Evolutionary conservation across 2,888 invertebrate species (phyloP).

Genomic region (Notodonta dromedarius): DNA sequence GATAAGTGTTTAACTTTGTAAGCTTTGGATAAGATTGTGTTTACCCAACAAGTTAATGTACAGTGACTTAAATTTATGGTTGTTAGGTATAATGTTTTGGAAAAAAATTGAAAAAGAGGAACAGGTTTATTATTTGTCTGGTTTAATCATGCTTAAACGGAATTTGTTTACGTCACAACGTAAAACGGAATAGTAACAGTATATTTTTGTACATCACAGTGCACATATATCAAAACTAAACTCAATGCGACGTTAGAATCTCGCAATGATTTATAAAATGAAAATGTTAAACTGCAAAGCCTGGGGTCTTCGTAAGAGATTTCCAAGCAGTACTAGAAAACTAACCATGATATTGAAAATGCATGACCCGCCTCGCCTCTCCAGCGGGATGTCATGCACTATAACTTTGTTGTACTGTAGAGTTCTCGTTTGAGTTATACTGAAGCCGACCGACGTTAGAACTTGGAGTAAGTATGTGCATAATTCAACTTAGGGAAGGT

Average conservation of each 20-base stretch:
- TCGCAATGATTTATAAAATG: too few relatives aligned
- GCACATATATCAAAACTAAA: too few relatives aligned
- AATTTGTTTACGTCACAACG: too few relatives aligned
- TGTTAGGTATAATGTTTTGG: too few relatives aligned
- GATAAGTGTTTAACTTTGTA: conserved; percentile 16
- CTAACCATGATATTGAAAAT: conserved; percentile 51
- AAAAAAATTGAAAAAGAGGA: too few relatives aligned
- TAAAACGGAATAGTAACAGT: neutral
- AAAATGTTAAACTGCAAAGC: conserved; percentile 14
- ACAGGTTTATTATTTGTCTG: too few relatives aligned
- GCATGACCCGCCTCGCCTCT: conserved; percentile 37
- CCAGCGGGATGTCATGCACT: conserved; percentile 31
- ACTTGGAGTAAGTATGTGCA: neutral
- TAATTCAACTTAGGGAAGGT: neutral
- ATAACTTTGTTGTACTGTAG: conserved; percentile 27
- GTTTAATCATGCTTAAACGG: too few relatives aligned
- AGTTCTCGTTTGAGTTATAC: conserved; percentile 17
- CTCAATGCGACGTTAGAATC: too few relatives aligned
- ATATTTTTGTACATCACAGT: too few relatives aligned
- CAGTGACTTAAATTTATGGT: too few relatives aligned
- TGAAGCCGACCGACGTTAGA: neutral
- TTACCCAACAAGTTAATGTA: conserved; percentile 17
- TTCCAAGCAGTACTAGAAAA: conserved; percentile 30
- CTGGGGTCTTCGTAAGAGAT: conserved; percentile 21
- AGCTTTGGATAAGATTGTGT: conserved; percentile 16